phyloP scores from a whole-genome alignment of 1,140 invertebrate genomes.

The Cyclargus thomasi region DNA sequence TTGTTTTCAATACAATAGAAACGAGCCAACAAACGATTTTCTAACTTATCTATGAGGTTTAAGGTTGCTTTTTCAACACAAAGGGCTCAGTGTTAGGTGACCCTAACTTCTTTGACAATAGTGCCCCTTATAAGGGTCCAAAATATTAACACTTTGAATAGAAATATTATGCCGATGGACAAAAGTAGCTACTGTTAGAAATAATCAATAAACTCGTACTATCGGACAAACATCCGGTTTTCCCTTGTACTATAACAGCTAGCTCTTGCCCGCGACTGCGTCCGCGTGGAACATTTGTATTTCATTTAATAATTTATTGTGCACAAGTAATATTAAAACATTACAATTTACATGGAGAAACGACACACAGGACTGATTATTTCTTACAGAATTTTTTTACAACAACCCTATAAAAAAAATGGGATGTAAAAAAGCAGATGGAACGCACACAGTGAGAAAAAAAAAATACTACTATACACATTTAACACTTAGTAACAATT shows the following conservation, averaged over 20 bases:
- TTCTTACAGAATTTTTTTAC: too few relatives aligned
- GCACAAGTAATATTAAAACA: too few relatives aligned
- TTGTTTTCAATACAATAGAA: constrained; percentile 1
- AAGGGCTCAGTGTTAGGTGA: neutral
- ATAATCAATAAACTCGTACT: neutral
- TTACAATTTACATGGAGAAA: too few relatives aligned
- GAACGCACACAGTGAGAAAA: too few relatives aligned
- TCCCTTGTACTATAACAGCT: neutral
- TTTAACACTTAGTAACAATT: too few relatives aligned
- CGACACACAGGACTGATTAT: too few relatives aligned
- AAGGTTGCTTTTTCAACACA: neutral
- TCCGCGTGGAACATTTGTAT: too few relatives aligned
- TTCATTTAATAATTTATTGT: too few relatives aligned
- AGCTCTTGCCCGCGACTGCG: too few relatives aligned
- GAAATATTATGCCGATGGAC: neutral
- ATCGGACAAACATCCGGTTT: neutral
- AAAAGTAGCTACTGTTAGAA: neutral
- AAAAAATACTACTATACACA: too few relatives aligned
- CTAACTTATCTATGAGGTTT: neutral
- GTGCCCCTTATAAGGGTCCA: neutral
- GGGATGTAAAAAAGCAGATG: too few relatives aligned
- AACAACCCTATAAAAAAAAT: too few relatives aligned
- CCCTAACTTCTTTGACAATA: neutral
- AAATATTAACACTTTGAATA: neutral
- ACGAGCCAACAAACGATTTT: neutral